These are phyloP conservation scores for Netelia fuscicornis DNA, from an alignment of 2,888 invertebrate genomes.

Conservation along the genomic window DNA sequence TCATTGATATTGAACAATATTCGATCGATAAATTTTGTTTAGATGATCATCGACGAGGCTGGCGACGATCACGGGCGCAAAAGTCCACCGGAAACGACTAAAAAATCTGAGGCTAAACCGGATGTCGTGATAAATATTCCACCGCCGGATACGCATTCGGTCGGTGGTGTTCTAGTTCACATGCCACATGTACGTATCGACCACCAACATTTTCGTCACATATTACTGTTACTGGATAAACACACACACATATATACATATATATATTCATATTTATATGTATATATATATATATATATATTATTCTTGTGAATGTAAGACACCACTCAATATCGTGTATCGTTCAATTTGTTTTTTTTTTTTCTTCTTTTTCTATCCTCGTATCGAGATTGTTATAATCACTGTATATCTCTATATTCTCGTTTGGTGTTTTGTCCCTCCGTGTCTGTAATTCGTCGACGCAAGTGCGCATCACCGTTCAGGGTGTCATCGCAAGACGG, in stretches of 20 bases:
- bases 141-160: slow-evolving; percentile 90
- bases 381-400: slow-evolving; percentile 33
- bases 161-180: slow-evolving; percentile 95
- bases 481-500: slow-evolving; percentile 73
- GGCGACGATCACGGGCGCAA: slow-evolving; percentile 89
- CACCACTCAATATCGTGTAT: slow-evolving; percentile 53
- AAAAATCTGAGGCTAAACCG: slow-evolving; percentile 87
- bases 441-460: slow-evolving; percentile 69
- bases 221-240: slow-evolving; percentile 82
- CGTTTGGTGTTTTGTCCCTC: slow-evolving; percentile 73
- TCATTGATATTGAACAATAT: too few species aligned
- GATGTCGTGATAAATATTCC: slow-evolving; percentile 88
- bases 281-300: slow-evolving; percentile 14
- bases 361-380: neutral
- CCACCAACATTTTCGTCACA: slow-evolving; percentile 80
- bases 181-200: slow-evolving; percentile 94
- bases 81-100: slow-evolving; percentile 90
- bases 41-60: slow-evolving; percentile 90
- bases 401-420: slow-evolving; percentile 62
- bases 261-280: neutral
- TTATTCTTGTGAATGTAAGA: slow-evolving; percentile 59
- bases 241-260: neutral
- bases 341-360: slow-evolving; percentile 12
- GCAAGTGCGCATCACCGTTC: slow-evolving; percentile 49
- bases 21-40: slow-evolving; percentile 50